Base-by-base conservation (phyloP, 2,888 invertebrate species). In the Chirona hameri region DNA sequence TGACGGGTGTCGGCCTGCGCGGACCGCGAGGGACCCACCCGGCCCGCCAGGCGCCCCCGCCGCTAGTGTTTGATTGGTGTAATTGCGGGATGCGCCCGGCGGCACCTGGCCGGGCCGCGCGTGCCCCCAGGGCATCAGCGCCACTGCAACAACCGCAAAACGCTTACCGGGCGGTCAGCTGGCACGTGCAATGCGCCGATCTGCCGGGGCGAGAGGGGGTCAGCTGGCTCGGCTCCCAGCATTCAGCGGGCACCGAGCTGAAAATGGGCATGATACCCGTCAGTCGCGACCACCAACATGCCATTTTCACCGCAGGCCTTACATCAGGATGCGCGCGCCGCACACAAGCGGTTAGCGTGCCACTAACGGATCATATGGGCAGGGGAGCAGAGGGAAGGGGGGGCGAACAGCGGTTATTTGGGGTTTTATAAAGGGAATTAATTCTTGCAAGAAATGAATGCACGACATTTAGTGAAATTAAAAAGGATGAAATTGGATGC, bases 121-220 rank as follows among this genome's bases (percentile, higher is more conserved):
- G 86, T 86, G 82, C 76, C 82, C 7, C 80, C 87, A 14, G 79
- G 83, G 4, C 84, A 88, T n/a, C 85, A 86, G 24, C 87, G 87
- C 24, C 86, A 87, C 82, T 85, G 86, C 10, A 85, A 87, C 31
- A 87, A 87, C 4, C 86, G 86, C 10, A 85, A 85, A 81, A 87
- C 88, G 24, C 85, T 88, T 31, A 87, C 87, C 55, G 87, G 87
- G 52, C 84, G 87, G 82, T 86, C 88, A 12, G 85, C n/a, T n/a
- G 86, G 82, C 86, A 88, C 12, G 85, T 84, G 29, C 83, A 86
- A 12, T 84, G 86, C 14, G 52, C 7, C 52, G 52, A 52, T 52
- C 52, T 39, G 52, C 18, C 85, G 86, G 79, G 39, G 39, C 84
- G 87, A 31, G 82, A 39, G 39, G 39, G 39, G 12, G 15, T 52